A percentile compares a stretch with the other conserved stretches of the same genome.
These are phyloP conservation scores for Acanthosepion lycidas DNA, from an alignment of 2,888 invertebrate genomes.

Conservation along the genomic window DNA sequence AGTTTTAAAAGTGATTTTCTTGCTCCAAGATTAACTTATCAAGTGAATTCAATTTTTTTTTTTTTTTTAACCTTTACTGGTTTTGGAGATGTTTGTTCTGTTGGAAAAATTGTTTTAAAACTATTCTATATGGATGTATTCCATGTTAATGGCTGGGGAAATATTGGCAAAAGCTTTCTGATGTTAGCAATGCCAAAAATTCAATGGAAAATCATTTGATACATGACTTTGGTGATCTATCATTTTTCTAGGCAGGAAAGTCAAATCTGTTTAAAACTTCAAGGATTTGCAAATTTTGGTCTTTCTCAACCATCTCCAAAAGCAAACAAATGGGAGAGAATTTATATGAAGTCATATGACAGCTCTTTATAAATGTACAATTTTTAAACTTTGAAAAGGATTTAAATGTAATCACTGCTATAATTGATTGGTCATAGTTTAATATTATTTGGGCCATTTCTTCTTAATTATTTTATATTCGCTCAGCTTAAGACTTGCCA, in stretches of 20 bases:
- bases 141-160: constrained; percentile 21
- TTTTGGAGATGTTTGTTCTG: constrained; percentile 15
- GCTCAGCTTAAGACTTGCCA: constrained; percentile 23
- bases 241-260: constrained; percentile 24
- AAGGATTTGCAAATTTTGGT: constrained; percentile 33
- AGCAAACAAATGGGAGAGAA: background rate
- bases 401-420: background rate
- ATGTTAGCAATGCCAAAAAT: background rate
- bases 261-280: constrained; percentile 33
- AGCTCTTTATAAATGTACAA: constrained; percentile 9
- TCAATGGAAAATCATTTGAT: background rate
- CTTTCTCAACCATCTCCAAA: constrained; percentile 12
- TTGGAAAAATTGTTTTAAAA: constrained; percentile 3
- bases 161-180: background rate
- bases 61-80: background rate
- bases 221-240: constrained; percentile 15
- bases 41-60: background rate
- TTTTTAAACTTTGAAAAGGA: background rate
- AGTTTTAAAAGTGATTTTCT: background rate
- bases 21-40: background rate
- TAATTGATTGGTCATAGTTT: constrained; percentile 10
- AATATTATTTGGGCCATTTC: background rate
- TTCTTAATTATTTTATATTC: background rate
- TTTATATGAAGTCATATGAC: background rate
- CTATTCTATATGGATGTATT: background rate